Conservation (phyloP, 2,888 invertebrate genomes). For the Leptinotarsa tumamoca region DNA sequence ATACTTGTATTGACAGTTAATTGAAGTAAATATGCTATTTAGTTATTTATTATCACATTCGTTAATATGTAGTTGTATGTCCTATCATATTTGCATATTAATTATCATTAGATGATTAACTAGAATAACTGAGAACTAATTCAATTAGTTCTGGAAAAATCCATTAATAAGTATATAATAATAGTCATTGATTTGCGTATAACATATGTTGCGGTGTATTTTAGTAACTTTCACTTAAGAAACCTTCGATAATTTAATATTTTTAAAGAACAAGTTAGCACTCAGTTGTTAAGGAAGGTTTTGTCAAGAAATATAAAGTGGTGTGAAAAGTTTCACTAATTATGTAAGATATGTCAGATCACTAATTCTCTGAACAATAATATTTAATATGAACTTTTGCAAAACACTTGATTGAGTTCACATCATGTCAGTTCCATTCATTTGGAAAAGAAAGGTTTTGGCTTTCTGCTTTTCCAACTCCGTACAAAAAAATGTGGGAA, state of each 20-base stretch:
- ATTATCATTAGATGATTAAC: background rate
- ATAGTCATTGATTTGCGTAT: background rate
- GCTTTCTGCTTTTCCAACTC: no score
- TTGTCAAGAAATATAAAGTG: no score
- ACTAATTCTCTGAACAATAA: no score
- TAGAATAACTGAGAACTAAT: background rate
- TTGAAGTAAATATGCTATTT: conserved; percentile 9
- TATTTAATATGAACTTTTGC: no score
- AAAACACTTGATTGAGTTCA: no score
- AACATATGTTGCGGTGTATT: background rate
- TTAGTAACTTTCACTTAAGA: background rate
- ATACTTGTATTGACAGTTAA: background rate
- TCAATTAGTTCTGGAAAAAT: conserved; percentile 11
- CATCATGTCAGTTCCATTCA: background rate
- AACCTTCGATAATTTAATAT: no score
- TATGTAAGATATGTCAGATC: no score
- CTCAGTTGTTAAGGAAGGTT: no score
- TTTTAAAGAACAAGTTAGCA: no score
- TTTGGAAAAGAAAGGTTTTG: no score
- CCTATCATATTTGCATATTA: background rate
- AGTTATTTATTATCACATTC: conserved; percentile 15
- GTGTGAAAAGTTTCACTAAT: no score
- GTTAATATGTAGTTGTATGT: background rate
- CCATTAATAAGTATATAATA: background rate
- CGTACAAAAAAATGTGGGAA: no score